Base-by-base conservation (phyloP, 2,113 vertebrate genomes). In the Casuarius casuarius region DNA sequence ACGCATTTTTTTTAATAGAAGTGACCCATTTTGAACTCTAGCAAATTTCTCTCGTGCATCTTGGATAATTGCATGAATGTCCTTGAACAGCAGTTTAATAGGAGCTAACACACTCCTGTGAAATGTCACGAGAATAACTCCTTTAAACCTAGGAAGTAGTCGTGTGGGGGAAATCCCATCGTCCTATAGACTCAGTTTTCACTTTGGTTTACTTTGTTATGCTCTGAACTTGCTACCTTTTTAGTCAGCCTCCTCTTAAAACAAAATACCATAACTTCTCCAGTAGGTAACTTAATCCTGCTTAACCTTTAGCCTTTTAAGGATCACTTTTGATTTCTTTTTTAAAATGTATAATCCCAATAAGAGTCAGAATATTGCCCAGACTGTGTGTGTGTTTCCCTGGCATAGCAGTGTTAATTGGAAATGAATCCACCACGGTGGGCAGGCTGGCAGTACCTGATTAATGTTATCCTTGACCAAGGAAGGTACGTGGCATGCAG, bases 391-490 rank as follows among this genome's bases (percentile, higher is more conserved):
- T 42, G 38, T 76, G 54, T 67, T 79, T 89, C 51, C 23, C 13
- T 20, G 38, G 78, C 77, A 61, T 61, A 84, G 38, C 38, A 54
- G 19, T 58, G 35, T 97, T 98, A 97, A 97, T 97, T 95, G 94
- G 90, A 97, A 93, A 81, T 73, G 15, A 97, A 73, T 97, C 88
- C 94, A 52, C 42, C 3, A 1, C 76, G 71, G 71, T 65, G 80
- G 67, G 70, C 73, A 89, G 67, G 67, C 76, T 84, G 95, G 72
- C 35, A 95, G 40, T 84, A 90, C 29, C n/a, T 63, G 84, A 61
- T 96, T 95, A 95, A 95, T 96, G 84, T 94, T 93, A 67, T 94
- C 86, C 93, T 86, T 92, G 90, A 88, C 48, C 94, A 67, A 82
- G 78, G 35, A 44, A 54, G 17, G 51, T 38, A 88, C 18, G 26